Evolutionary conservation across 2,797 vertebrate genomes (phyloP).

Genomic region (Clarias pachynema): DNA sequence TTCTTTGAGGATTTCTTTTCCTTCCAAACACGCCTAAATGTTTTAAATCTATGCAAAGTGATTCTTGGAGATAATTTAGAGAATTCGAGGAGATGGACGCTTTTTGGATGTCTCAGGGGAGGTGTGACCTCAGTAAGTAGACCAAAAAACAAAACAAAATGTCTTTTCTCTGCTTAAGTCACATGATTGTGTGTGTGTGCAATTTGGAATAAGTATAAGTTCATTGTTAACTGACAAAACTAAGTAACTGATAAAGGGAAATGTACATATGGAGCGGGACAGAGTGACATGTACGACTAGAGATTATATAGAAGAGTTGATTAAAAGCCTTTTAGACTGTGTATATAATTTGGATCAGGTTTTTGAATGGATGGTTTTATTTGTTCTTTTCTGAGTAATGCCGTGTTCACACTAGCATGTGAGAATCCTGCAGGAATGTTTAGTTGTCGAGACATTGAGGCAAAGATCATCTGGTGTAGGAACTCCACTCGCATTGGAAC

Average conservation of each 20-base stretch:
- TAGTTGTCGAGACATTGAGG: too few relatives aligned
- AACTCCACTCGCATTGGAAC: too few relatives aligned
- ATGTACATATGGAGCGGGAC: background rate
- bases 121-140: slow-evolving; percentile 56
- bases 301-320: background rate
- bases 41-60: background rate
- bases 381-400: background rate
- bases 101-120: slow-evolving; percentile 59
- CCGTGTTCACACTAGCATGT: background rate
- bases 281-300: background rate
- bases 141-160: background rate
- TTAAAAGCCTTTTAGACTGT: background rate
- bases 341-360: background rate
- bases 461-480: too few relatives aligned
- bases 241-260: background rate
- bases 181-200: background rate
- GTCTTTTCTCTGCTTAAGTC: slow-evolving; percentile 52
- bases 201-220: background rate
- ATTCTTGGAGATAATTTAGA: background rate
- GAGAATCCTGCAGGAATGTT: background rate
- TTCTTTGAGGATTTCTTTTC: too few relatives aligned
- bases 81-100: background rate
- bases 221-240: background rate
- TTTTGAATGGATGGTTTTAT: background rate
- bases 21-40: background rate